These are phyloP conservation scores for Oncorhynchus kisutch DNA, from an alignment of 2,113 vertebrate species.

Conservation along the genomic window DNA sequence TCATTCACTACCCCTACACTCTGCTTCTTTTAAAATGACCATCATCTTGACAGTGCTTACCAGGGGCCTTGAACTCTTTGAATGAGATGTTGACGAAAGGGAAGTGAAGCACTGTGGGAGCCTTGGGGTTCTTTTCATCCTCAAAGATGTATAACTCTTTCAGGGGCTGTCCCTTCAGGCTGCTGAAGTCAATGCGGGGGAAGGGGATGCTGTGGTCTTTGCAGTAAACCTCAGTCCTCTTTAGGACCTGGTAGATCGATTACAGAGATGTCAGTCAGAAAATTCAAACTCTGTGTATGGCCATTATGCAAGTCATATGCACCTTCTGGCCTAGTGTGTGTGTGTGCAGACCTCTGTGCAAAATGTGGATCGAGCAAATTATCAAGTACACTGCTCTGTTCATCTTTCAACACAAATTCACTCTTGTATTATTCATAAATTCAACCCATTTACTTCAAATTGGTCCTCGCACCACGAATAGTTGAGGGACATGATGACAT, in stretches of 20 bases:
- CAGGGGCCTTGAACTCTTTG: slow-evolving; percentile 44
- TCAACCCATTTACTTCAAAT: slow-evolving; percentile 70
- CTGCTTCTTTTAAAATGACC: too few species aligned
- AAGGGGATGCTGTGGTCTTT: slow-evolving; percentile 56
- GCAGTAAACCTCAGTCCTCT: slow-evolving; percentile 53
- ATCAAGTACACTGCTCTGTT: background rate
- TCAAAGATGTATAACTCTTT: slow-evolving; percentile 53
- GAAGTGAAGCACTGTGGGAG: slow-evolving; percentile 63
- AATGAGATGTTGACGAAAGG: slow-evolving; percentile 56
- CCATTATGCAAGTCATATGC: background rate
- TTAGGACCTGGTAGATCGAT: slow-evolving; percentile 42
- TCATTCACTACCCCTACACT: too few species aligned
- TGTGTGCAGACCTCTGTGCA: background rate
- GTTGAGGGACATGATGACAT: slow-evolving; percentile 82
- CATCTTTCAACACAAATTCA: background rate
- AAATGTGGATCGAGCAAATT: background rate
- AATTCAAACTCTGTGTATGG: background rate
- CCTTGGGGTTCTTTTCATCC: slow-evolving; percentile 47
- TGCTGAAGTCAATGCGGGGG: slow-evolving; percentile 49
- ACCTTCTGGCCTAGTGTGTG: background rate
- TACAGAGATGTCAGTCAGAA: background rate
- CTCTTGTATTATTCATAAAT: background rate
- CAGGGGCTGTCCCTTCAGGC: slow-evolving; percentile 30
- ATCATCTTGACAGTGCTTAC: slow-evolving; percentile 19
- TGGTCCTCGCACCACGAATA: slow-evolving; percentile 63